These are phyloP conservation scores for Actinia equina DNA, from an alignment of 64 coral and sea anemone genomes.

Conservation along the genomic window DNA sequence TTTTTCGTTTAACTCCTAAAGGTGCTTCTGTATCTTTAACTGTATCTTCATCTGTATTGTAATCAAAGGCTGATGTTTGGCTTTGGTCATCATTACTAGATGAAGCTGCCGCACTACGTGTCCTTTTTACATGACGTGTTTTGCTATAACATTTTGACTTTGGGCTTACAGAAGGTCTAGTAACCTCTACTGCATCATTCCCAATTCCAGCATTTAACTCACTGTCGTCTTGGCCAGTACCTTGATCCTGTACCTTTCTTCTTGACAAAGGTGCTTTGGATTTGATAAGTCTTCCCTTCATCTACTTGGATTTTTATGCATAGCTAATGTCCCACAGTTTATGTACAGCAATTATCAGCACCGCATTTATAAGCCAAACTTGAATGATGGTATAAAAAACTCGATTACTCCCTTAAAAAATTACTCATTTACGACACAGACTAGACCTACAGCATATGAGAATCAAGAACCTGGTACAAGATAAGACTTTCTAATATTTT, in stretches of 20 bases:
- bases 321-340: neutral
- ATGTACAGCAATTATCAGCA: neutral
- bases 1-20: neutral
- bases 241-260: neutral
- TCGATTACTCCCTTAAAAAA: neutral
- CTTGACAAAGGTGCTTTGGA: neutral
- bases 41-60: conserved; percentile 5
- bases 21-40: neutral
- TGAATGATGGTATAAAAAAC: neutral
- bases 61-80: conserved; percentile 17
- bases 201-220: neutral
- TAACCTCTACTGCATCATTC: neutral
- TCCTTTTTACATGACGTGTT: neutral
- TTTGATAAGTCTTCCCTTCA: neutral
- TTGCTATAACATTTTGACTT: neutral
- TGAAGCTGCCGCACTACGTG: neutral
- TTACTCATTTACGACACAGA: neutral
- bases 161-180: neutral
- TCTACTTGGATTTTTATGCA: neutral
- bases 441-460: too few species aligned
- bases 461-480: too few species aligned
- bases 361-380: neutral
- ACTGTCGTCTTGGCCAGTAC: neutral
- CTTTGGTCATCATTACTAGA: neutral
- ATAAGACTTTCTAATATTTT: too few species aligned